Base-by-base conservation (phyloP, 1,140 invertebrate species). In the Cecropterus lyciades region DNA sequence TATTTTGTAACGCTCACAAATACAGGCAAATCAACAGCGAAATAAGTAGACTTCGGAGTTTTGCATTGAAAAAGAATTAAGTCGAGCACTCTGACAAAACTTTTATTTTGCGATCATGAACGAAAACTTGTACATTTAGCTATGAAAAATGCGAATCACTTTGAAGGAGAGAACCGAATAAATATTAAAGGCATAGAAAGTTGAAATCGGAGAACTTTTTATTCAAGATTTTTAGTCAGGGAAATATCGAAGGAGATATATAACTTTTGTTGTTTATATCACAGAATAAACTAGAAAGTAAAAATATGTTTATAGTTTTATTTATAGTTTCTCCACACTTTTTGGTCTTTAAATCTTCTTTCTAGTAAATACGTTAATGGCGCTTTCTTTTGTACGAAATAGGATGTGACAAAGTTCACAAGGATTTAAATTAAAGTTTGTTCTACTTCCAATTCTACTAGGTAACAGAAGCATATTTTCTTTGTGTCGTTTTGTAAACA, bases 41-140 rank as follows among this genome's bases (percentile, higher is more conserved):
- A 60, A 71, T 68, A 75, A 59, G 67, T 70, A 60, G 69, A 73
- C 73, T 75, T 82, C 64, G 77, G 79, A 82, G 80, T 82, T 79
- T 81, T 75, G 80, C 74, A 80, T 79, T 70, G 77, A 77, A 78
- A 55, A 82, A 78, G 77, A 80, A 89, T 82, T 82, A 87, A 68
- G 68, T 70, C 69, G 70, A 85, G 75, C 73, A 77, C 69, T 81
- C 75, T 66, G 72, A 72, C 69, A 75, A 83, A 88, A 87, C 80
- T 89, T 88, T 87, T 86, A 80, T 87, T 90, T 84, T 85, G 80
- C 79, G 80, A 89, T 86, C 78, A 80, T 78, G 79, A 78, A 77
- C 73, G 67, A 77, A 87, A 91, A 91, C 86, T 91, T 91, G 76
- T 85, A 83, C 86, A 89, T 91, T 87, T 82, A 82, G 77, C 77